Base-by-base conservation (phyloP, 2,888 invertebrate genomes). In the Chrysina gloriosa region DNA sequence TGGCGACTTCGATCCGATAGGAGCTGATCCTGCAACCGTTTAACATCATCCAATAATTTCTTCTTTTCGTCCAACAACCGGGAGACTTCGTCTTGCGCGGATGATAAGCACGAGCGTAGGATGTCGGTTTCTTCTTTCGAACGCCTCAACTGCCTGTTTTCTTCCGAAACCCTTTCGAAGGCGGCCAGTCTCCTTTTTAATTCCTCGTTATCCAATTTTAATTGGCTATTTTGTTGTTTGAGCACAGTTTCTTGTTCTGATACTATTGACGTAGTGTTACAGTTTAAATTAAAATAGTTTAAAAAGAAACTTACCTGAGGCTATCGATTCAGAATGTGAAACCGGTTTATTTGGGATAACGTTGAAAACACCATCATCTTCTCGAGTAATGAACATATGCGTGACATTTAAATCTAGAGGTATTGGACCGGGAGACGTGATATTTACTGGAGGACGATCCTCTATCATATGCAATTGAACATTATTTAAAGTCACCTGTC, bases 361-460 rank as follows among this genome's bases (percentile, higher is more conserved):
- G 73, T 89, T 87, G 72, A 96, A 89, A 2, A 92, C 86, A 0
- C 95, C 95, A 69, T 87, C 87, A n/a, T 85, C 84, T 76, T 90
- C 91, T 27, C 95, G 86, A n/a, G 86, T 86, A 74, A 96, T 84
- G 16, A 87, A 87, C 64, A 94, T 86, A 58, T 89, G 88, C 0
- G 90, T 89, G 31, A 96, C 88, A 73, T 87, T 88, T 61, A 95
- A 78, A 83, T 93, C 90, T 16, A 95, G 85, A 0, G 95, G 95
- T 71, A 92, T 87, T 1, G 94, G 91, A 0, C 92, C 93, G 0
- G 94, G 94, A 1, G 94, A 92, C 3, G 93, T 92, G 71, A 93
- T 91, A 77, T 90, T 90, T 63, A 90, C 90, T 1, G 92, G 90
- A 0, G 92, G 93, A 58, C 94, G 88, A 84, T 96, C 96, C 84